phyloP scores from a whole-genome alignment of 2,888 invertebrate genomes.

The Chaitophorus viminalis region DNA sequence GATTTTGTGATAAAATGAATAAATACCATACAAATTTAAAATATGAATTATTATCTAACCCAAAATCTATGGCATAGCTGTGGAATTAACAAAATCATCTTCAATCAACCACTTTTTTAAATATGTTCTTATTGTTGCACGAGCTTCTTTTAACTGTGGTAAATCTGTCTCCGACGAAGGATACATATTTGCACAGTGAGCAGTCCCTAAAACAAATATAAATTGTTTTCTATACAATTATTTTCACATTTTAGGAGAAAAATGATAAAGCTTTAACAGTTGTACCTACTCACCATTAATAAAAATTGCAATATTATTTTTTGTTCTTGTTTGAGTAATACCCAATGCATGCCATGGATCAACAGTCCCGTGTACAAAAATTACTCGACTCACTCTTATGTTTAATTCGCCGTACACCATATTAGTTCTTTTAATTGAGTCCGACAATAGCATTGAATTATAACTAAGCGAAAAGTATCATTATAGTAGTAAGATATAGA shows the following conservation, averaged over 20 bases:
- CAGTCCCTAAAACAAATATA: slow-evolving; percentile 74
- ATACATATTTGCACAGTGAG: slow-evolving; percentile 95
- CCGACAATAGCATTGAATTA: slow-evolving; percentile 72
- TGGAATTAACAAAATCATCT: not conserved
- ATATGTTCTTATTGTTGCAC: slow-evolving; percentile 73
- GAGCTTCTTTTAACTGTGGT: slow-evolving; percentile 75
- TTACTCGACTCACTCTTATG: slow-evolving; percentile 77
- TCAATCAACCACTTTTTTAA: slow-evolving; percentile 72
- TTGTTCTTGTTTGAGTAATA: slow-evolving; percentile 72
- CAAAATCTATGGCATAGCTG: too few species aligned
- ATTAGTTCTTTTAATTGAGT: slow-evolving; percentile 79
- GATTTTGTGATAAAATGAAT: too few species aligned
- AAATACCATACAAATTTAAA: too few species aligned
- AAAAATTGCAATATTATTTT: slow-evolving; percentile 73
- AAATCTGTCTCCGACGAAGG: slow-evolving; percentile 77
- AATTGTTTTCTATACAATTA: not conserved
- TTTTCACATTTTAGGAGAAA: not conserved
- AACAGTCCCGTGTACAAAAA: slow-evolving; percentile 88
- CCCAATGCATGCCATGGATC: slow-evolving; percentile 91
- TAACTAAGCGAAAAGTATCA: slow-evolving; percentile 68
- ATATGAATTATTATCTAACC: too few species aligned
- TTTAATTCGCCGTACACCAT: slow-evolving; percentile 79
- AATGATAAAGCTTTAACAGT: not conserved
- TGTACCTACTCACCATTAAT: slow-evolving; percentile 73
- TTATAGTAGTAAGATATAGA: too few species aligned